Evolutionary conservation across 2,797 vertebrate genomes (phyloP).

Genomic region (Phalanger gymnotis): DNA sequence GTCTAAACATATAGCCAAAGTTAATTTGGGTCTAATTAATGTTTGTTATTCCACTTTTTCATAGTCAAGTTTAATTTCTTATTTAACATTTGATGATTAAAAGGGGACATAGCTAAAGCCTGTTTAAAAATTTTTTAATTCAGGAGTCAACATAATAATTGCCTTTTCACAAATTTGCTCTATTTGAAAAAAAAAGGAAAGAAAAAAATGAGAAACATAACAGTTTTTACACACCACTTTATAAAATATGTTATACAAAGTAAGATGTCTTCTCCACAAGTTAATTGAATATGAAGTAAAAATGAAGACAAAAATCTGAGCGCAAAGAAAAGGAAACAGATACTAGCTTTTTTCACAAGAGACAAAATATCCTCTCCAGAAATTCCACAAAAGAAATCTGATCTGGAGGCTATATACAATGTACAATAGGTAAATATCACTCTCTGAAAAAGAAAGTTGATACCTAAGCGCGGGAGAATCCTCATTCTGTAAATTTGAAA

Average conservation of each 20-base stretch:
- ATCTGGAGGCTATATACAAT: neutral
- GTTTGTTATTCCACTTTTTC: conserved; percentile 35
- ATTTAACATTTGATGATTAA: conserved; percentile 30
- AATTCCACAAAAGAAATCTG: conserved; percentile 26
- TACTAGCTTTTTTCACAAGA: conserved; percentile 32
- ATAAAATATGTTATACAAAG: conserved; percentile 18
- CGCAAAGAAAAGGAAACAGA: conserved; percentile 25
- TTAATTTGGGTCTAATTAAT: neutral
- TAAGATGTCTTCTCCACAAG: conserved; percentile 42
- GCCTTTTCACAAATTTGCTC: neutral
- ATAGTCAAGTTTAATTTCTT: conserved; percentile 36
- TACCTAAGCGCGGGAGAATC: neutral
- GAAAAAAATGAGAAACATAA: neutral
- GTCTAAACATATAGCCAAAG: conserved; percentile 5
- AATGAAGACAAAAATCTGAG: conserved; percentile 15
- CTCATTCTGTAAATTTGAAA: conserved; percentile 24
- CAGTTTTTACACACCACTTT: neutral
- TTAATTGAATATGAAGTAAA: neutral
- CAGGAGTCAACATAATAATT: conserved; percentile 3
- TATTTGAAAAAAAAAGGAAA: neutral
- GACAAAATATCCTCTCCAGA: neutral
- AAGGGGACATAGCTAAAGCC: neutral
- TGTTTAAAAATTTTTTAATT: conserved; percentile 19
- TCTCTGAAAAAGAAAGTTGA: neutral
- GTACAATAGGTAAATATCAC: neutral